Evolutionary conservation across 2,888 invertebrate genomes (phyloP), one percentile per base, ranked within the genome.

Genomic region (Xestia xanthographa): DNA sequence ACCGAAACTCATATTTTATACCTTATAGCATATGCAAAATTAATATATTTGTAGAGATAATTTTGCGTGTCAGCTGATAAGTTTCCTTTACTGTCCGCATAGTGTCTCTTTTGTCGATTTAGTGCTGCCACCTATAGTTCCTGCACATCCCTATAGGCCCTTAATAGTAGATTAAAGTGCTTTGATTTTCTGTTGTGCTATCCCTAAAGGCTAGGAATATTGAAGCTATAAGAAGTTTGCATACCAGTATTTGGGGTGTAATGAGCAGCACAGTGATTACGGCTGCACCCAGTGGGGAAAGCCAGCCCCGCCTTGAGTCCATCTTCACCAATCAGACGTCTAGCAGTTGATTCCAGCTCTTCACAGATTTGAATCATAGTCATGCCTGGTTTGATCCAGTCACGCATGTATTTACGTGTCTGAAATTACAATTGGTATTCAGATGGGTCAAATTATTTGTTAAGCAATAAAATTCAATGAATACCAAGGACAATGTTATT

Each of bases 351-450:
- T 94, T 99, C 99, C 74, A 99, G 96, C 91, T 99, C 99, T 93
- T 99, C 99, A 93, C 99, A 99, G 87, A 99, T 99, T 94, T 99
- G 98, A 89, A 99, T 99, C 99, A 99, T 99, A 0, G 98, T 98
- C 99, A 99, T 99, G 74, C 99, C 99, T 0, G 99, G 99, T 94
- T 99, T 99, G 63, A 99, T 98, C 97, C 98, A 99, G 75, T 98
- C 97, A 92, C 98, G 98, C 93, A 99, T 99, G 92, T 99, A 98
- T 92, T 98, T 97, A 71, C 99, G 97, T 22, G 99, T 99, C 97
- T 98, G 95, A 67, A 92, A 93, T 72, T 22, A 65, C 45, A 60
- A 72, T 70, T 85, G 65, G 1, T 58, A 63, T 63, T 45, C 20
- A 50, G 22, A 43, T 43, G 45, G 60, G 48, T 77, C 22, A 38